Base-by-base conservation (phyloP, 2,113 vertebrate species). In the Sebastes schlegelii region DNA sequence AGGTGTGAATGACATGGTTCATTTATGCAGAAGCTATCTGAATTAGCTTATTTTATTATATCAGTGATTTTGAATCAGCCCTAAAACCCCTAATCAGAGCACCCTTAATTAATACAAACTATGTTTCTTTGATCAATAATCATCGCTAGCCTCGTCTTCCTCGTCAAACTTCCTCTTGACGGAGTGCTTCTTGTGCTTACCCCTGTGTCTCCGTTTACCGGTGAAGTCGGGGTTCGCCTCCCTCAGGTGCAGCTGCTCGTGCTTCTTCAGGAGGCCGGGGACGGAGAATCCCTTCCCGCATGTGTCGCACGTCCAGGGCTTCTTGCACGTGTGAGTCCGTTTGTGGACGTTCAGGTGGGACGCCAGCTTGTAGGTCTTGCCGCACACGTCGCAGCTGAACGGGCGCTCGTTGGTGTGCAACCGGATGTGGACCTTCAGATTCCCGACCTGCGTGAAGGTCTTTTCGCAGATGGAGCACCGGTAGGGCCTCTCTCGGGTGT, bases 291-390 rank as follows among this genome's bases (percentile, higher is more conserved):
- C 93, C 61, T 94, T 94, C 9, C 93, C 94, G 8, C 94, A 95
- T 0, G 90, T 91, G 1, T 89, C 92, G 2, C 94, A 95, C 1
- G 85, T 91, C 92, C 93, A 94, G 23, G 93, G 93, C 11, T 93
- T 93, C 84, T 93, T 92, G 75, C 92, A 92, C 0, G 92, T 90
- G 52, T 95, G 94, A 13, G 92, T 94, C 71, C 91, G 72, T 46
- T 93, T 94, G 86, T 95, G 94, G 71, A 92, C 93, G 4, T 93
- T 95, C 70, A 95, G 90, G 5, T 95, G 94, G 8, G 94, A 93
- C 6, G 91, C 89, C 66, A 95, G 48, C 86, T 95, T 95, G 91
- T 95, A 95, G 26, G 93, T 93, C 65, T 94, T 95, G 5, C 92
- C 93, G 26, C 94, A 95, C 52, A 93, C 89, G 8, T 94, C 92